These are phyloP conservation scores for Centrocercus urophasianus DNA, from an alignment of 2,113 vertebrate genomes.

Conservation along the genomic window DNA sequence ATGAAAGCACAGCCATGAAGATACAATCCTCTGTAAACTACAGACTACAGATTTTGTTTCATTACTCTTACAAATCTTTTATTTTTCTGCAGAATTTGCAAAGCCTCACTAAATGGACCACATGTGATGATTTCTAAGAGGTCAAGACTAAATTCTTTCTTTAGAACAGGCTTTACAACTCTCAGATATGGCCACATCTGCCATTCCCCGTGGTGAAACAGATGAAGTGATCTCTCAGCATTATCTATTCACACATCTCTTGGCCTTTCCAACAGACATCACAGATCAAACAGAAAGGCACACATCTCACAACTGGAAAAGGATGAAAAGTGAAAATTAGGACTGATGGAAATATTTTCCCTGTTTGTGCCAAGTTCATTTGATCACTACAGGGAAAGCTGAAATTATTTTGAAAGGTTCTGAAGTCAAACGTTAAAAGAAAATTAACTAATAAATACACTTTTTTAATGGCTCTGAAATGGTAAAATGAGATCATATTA, in stretches of 20 bases:
- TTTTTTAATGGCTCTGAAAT: not conserved
- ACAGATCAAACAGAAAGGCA: not conserved
- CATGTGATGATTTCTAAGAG: not conserved
- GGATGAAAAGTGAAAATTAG: not conserved
- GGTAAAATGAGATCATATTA: not conserved
- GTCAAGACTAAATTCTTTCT: not conserved
- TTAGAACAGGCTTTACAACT: not conserved
- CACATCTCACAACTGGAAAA: not conserved
- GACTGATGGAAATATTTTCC: not conserved
- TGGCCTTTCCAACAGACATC: not conserved
- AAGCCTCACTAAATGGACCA: not conserved
- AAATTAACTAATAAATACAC: not conserved
- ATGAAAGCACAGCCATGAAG: not conserved
- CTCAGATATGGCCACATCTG: not conserved
- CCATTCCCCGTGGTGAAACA: not conserved
- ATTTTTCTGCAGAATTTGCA: not conserved
- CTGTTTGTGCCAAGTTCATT: not conserved
- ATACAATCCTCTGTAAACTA: not conserved
- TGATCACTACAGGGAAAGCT: not conserved
- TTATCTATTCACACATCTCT: not conserved
- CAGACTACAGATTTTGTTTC: not conserved
- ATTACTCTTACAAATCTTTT: not conserved
- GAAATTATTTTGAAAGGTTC: not conserved
- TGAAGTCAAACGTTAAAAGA: not conserved
- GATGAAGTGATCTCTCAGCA: not conserved